Conservation (phyloP, 2,797 vertebrate genomes). For the Parambassis ranga region DNA sequence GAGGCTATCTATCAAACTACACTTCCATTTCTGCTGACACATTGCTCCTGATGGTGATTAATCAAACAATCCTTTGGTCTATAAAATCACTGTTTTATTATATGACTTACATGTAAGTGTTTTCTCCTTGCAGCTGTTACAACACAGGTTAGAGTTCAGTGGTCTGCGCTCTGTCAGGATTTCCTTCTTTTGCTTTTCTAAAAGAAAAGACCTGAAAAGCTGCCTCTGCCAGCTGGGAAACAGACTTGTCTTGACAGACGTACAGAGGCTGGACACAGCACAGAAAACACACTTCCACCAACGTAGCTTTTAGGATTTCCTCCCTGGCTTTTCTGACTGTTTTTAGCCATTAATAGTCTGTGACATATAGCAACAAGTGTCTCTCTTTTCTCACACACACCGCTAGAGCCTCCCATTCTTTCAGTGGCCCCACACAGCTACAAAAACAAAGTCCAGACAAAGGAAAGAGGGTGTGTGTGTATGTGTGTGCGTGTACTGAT, state of each 20-base stretch:
- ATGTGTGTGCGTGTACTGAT: neutral
- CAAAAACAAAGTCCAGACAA: constrained; percentile 47
- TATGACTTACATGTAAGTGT: neutral
- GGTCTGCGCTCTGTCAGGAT: constrained; percentile 65
- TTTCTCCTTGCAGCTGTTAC: constrained; percentile 39
- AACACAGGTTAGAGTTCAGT: constrained; percentile 52
- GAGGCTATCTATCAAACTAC: constrained; percentile 2
- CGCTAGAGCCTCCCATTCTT: neutral
- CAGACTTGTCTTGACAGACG: constrained; percentile 38
- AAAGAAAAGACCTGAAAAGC: constrained; percentile 32
- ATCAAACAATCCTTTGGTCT: neutral
- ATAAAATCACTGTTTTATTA: neutral
- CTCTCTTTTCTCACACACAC: neutral
- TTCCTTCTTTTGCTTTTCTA: constrained; percentile 61
- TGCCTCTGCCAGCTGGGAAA: constrained; percentile 24
- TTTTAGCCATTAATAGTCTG: neutral
- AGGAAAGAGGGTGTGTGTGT: neutral
- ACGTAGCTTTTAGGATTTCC: constrained; percentile 41
- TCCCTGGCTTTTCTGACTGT: constrained; percentile 16
- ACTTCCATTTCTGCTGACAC: neutral
- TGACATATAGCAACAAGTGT: constrained; percentile 23
- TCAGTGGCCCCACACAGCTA: constrained; percentile 47
- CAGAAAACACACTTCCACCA: constrained; percentile 32
- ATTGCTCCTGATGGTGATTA: neutral
- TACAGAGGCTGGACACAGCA: constrained; percentile 17